A percentile compares a stretch with the other conserved stretches of the same genome.
phyloP scores from a whole-genome alignment of 2,113 vertebrate species.

The Prunella fulvescens region DNA sequence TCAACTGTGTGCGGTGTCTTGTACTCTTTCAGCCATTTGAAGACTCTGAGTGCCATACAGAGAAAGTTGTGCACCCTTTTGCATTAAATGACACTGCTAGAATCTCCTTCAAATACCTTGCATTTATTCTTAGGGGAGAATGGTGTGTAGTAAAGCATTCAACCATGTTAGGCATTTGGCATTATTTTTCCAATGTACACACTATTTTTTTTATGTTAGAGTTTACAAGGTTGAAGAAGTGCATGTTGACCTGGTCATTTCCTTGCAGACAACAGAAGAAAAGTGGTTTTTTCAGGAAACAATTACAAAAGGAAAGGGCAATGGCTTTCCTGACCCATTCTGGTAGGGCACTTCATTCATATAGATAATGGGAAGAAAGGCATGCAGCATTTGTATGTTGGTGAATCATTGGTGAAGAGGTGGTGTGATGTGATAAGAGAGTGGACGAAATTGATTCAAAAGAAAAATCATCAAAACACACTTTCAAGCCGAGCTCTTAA shows the following conservation, averaged over 20 bases:
- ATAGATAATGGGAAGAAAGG: conserved; percentile 22
- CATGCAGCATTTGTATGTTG: neutral
- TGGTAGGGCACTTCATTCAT: neutral
- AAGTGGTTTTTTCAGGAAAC: neutral
- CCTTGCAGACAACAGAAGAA: neutral
- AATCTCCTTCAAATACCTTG: neutral
- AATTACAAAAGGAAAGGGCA: conserved; percentile 26
- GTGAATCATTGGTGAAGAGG: neutral
- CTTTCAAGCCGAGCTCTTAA: conserved; percentile 15
- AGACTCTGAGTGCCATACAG: neutral
- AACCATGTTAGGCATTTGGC: neutral
- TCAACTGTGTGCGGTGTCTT: neutral
- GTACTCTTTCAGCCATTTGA: neutral
- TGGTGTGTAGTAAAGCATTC: neutral
- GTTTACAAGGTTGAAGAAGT: conserved; percentile 13
- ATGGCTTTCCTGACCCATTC: conserved; percentile 22
- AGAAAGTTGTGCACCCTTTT: neutral
- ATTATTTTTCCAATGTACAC: neutral
- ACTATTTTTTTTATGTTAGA: neutral
- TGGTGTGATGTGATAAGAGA: neutral
- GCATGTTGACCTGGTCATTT: neutral
- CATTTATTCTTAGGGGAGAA: neutral
- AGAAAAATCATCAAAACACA: conserved; percentile 22
- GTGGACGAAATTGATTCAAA: conserved; percentile 15
- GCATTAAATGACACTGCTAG: neutral